phyloP scores from a whole-genome alignment of 1,140 invertebrate genomes.

The Schlechtendalia chinensis region DNA sequence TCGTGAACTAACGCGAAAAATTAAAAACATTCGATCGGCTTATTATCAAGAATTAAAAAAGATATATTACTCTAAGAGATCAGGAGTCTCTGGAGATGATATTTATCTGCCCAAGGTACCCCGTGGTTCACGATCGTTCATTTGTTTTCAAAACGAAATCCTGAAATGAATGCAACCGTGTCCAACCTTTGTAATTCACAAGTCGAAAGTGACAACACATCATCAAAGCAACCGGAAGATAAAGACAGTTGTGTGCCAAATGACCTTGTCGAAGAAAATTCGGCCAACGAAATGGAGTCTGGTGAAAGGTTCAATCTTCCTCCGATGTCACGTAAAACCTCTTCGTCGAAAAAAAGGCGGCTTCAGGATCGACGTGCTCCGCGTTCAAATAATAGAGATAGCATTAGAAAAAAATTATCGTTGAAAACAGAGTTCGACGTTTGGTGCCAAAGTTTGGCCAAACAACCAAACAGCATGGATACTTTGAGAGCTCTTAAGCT shows the following conservation, averaged over 20 bases:
- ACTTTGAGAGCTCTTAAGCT: too few species aligned
- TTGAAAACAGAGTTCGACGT: too few species aligned
- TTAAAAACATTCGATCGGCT: not conserved
- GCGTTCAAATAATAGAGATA: not conserved
- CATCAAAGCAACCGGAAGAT: not conserved
- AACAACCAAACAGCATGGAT: too few species aligned
- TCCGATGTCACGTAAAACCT: not conserved
- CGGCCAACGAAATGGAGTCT: not conserved
- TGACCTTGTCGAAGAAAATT: not conserved
- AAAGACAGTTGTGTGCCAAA: not conserved
- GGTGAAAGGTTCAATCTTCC: not conserved
- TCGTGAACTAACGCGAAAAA: not conserved
- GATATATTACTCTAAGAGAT: not conserved
- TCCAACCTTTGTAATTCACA: not conserved
- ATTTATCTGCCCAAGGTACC: not conserved
- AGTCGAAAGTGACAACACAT: not conserved
- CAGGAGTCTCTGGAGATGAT: not conserved
- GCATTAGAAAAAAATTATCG: too few species aligned
- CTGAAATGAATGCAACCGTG: too few species aligned
- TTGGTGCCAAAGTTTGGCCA: too few species aligned
- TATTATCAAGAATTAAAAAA: conserved; percentile 21
- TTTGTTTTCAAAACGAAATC: too few species aligned
- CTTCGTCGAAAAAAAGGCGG: not conserved
- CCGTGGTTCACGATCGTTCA: not conserved
- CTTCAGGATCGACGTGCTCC: not conserved